Base-by-base conservation (phyloP, 2,888 invertebrate genomes). In the Himalopsyche anomala region DNA sequence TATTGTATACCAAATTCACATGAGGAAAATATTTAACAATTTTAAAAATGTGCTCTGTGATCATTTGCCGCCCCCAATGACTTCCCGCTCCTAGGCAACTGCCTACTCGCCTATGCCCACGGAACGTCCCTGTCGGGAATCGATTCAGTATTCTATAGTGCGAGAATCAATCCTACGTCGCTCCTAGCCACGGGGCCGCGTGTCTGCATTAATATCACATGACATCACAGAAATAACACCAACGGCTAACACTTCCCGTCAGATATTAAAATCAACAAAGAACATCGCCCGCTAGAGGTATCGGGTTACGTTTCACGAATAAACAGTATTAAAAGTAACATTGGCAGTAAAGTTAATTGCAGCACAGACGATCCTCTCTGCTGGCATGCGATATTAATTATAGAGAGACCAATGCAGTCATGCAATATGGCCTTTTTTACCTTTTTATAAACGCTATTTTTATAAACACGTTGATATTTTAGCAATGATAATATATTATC, bases 171-270 rank as follows among this genome's bases (percentile, higher is more conserved):
- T 19, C 28, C 17, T 36, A 36, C 0, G 11, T 74, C 38, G 36
- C 38, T 17, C 74, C 38, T 12, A 11, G 15, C 74, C 19, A 38
- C 74, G 74, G 19, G 38, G 28, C 74, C 74, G 74, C 74, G 74
- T 74, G 74, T 74, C 74, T 36, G 15, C 38, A 15, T 15, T 74
- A 74, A 74, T 74, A 74, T 74, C 74, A 74, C 74, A 74, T 74
- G 74, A 74, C 74, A 74, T 36, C 74, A 74, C 74, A 74, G 74
- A 74, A 74, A 74, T 74, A 74, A 74, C 74, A 74, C 74, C 74
- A 36, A 38, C 28, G 28, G 62, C 62, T 38, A 74, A 74, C 74
- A 74, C 74, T 74, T 74, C 74, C 74, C 28, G 74, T 28, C 74
- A 36, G 74, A 36, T 74, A 74, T 74, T 28, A 74, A 74, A 74